These are phyloP conservation scores for Drosophila carrolli DNA, from an alignment of 1,140 invertebrate species.

Conservation along the genomic window DNA sequence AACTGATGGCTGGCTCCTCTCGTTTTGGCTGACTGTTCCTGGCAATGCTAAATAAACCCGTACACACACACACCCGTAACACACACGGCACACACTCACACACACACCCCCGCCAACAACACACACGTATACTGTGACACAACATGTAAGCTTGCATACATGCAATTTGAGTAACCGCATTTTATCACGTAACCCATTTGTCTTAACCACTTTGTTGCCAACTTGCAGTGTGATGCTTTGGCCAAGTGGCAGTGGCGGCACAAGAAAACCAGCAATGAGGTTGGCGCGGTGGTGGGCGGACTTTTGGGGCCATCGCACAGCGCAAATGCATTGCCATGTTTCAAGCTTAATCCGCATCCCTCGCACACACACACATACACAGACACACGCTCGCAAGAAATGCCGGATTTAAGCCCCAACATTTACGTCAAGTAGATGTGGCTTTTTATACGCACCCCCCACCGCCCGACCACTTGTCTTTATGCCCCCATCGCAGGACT, in stretches of 20 bases:
- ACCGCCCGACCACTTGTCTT: slow-evolving; percentile 14
- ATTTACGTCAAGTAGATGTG: slow-evolving; percentile 79
- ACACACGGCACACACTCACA: slow-evolving; percentile 1
- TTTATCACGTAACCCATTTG: slow-evolving; percentile 84
- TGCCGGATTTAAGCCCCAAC: slow-evolving; percentile 76
- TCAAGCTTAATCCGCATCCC: slow-evolving; percentile 76
- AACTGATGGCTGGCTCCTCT: slow-evolving; percentile 60
- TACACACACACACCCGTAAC: slow-evolving; percentile 45
- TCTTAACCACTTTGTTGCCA: slow-evolving; percentile 84
- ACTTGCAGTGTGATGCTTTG: slow-evolving; percentile 79
- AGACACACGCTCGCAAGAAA: slow-evolving; percentile 35
- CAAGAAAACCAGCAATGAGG: slow-evolving; percentile 53
- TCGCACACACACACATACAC: background rate
- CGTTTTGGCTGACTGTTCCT: slow-evolving; percentile 43
- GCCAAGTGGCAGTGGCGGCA: slow-evolving; percentile 70
- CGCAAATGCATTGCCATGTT: slow-evolving; percentile 80
- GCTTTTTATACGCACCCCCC: slow-evolving; percentile 48
- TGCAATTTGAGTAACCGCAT: slow-evolving; percentile 84
- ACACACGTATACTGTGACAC: slow-evolving; percentile 51
- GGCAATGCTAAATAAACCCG: slow-evolving; percentile 77
- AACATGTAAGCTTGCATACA: slow-evolving; percentile 78
- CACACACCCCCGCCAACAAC: slow-evolving; percentile 38
- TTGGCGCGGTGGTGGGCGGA: background rate
- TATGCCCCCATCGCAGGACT: slow-evolving; percentile 1
- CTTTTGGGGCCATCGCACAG: slow-evolving; percentile 40